Evolutionary conservation across 2,113 vertebrate genomes (phyloP), one percentile per base, ranked within the genome.

Genomic region (Chelonoidis abingdonii): DNA sequence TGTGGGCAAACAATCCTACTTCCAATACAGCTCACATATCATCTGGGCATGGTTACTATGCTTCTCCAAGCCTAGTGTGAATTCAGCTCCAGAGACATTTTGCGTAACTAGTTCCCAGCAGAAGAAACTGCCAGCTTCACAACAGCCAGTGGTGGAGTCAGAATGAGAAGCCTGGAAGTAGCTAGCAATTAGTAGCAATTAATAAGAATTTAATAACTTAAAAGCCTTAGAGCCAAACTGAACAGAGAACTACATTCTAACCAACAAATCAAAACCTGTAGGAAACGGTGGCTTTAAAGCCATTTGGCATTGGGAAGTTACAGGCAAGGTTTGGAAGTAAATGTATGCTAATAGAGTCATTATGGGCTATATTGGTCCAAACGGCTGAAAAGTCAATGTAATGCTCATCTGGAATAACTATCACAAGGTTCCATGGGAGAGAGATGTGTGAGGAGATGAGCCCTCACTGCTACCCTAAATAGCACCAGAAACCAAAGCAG

Each of bases 231-330:
- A 92, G 38, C 27, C 75, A 88, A 80, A 76, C 21, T 7, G 21
- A 41, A 88, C 38, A 25, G 24, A 29, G 11, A 83, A 82, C 62
- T 17, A 72, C 49, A 44, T 53, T 86, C 41, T 29, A 91, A 75
- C 38, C n/a, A 44, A 90, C 31, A 82, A 90, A 80, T 12, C 29
- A 80, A 92, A 80, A 1, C 12, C 25, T 1, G 49, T 17, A 50
- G n/a, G 53, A 65, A 65, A 50, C 59, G 92, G 19, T 54, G 35
- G 24, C 21, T 87, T 86, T 56, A 87, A 87, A 95, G 49, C 79
- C 80, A 5, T 1, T 5, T 0, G 0, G 2, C 4, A 93, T 5
- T 1, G 5, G 41, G 65, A 65, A 2, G 3, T 1, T 85, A 84
- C 80, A 94, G 72, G 41, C 52, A 84, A 89, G 35, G 17, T 91